Evolutionary conservation across 1,140 invertebrate species (phyloP).

Genomic region (Condylostylus longicornis): DNA sequence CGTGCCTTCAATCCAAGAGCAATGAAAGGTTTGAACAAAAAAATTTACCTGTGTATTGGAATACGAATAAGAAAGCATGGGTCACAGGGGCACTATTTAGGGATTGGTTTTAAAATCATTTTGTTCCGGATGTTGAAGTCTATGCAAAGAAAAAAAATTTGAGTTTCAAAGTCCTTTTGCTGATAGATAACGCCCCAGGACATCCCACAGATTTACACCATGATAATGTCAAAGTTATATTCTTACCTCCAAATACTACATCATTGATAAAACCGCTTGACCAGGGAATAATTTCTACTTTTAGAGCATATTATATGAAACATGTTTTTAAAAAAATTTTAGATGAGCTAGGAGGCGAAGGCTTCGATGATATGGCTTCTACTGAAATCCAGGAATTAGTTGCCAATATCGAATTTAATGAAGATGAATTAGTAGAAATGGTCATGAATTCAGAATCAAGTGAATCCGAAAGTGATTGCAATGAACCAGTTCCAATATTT

Average conservation of each 20-base stretch:
- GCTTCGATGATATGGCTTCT: neutral
- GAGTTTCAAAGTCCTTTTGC: conserved; percentile 31
- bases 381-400: neutral
- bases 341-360: neutral
- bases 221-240: conserved; percentile 29
- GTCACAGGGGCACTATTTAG: conserved; percentile 2
- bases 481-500: neutral
- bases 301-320: conserved; percentile 14
- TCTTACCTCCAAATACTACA: conserved; percentile 12
- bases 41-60: too few species aligned
- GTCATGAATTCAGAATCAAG: neutral
- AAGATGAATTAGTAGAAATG: neutral
- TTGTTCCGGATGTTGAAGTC: conserved; percentile 2
- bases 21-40: conserved; percentile 33
- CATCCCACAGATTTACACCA: conserved; percentile 20
- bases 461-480: neutral
- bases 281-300: conserved; percentile 21
- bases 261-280: conserved; percentile 34
- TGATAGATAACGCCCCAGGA: conserved; percentile 33
- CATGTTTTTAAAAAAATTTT: neutral
- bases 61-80: conserved; percentile 5
- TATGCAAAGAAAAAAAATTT: conserved; percentile 17
- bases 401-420: neutral
- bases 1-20: conserved; percentile 27
- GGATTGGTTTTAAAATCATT: conserved; percentile 4